A percentile compares a stretch with the other conserved stretches of the same genome.
Conservation (phyloP, 1,140 invertebrate genomes). For the Sitobion miscanthi region DNA sequence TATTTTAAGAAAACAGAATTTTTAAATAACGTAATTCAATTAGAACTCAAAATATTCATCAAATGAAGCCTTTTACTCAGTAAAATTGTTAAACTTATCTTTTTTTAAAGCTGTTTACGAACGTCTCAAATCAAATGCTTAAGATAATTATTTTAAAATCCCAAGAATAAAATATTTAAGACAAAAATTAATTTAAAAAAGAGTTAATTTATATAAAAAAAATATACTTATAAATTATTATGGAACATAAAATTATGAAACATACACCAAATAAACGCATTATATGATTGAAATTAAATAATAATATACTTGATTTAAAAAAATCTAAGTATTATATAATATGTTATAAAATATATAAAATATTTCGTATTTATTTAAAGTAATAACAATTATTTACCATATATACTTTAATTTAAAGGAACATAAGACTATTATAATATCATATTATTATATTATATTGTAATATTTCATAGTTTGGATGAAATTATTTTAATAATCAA, state of each 20-base stretch:
- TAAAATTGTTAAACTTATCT: not conserved
- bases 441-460: no score
- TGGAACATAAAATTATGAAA: not conserved
- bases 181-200: not conserved
- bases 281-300: not conserved
- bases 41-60: not conserved
- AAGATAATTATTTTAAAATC: not conserved
- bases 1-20: no score
- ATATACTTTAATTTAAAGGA: not conserved
- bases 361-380: not conserved
- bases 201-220: not conserved
- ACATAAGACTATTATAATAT: no score
- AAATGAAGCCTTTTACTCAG: not conserved
- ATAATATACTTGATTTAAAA: not conserved
- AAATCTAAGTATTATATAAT: not conserved
- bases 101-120: not conserved
- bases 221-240: not conserved
- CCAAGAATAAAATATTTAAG: not conserved
- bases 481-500: not conserved
- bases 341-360: no score
- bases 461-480: no score
- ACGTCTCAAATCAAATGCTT: not conserved
- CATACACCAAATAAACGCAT: not conserved
- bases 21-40: not conserved
- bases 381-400: not conserved